These are phyloP conservation scores for Vulpes ferrilata DNA, from an alignment of 2,113 vertebrate genomes.

Conservation along the genomic window DNA sequence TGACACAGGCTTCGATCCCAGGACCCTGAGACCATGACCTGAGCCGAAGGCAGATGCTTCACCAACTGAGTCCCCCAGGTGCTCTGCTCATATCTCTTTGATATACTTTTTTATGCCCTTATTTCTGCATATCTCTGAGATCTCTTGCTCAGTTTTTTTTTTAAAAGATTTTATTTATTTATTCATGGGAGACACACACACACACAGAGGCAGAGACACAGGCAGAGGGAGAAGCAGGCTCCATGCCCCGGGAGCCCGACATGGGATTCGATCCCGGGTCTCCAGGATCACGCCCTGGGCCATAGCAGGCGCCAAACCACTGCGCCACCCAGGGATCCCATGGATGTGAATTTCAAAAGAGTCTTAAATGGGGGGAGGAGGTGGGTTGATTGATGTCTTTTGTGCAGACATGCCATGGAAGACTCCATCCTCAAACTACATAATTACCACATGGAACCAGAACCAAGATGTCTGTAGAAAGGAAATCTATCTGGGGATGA, in stretches of 20 bases:
- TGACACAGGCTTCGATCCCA: background rate
- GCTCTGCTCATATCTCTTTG: background rate
- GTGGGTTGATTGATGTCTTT: background rate
- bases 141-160: background rate
- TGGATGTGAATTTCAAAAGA: background rate
- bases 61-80: background rate
- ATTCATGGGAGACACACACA: too few relatives aligned
- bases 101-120: background rate
- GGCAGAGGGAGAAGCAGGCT: too few relatives aligned
- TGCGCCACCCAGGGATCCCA: background rate
- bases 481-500: background rate
- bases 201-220: too few relatives aligned
- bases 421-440: background rate
- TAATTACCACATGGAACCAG: background rate
- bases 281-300: too few relatives aligned
- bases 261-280: too few relatives aligned
- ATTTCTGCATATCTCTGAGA: conserved; percentile 4
- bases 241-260: too few relatives aligned
- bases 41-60: background rate
- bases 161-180: background rate
- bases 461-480: background rate
- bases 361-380: background rate
- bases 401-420: background rate
- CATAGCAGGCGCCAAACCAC: too few relatives aligned
- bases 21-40: background rate